Evolutionary conservation across 2,888 invertebrate genomes (phyloP).

Genomic region (Escarpia spicata): DNA sequence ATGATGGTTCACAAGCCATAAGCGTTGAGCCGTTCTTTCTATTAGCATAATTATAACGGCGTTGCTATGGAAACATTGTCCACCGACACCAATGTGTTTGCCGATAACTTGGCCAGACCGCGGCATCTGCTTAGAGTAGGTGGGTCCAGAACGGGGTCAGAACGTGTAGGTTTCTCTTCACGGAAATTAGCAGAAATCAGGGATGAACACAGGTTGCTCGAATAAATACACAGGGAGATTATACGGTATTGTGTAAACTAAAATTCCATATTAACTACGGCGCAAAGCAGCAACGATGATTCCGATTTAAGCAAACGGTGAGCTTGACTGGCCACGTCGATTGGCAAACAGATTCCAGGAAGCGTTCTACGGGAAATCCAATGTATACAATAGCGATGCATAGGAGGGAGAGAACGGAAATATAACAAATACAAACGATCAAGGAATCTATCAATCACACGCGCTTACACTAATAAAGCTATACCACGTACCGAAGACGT

Average conservation of each 20-base stretch:
- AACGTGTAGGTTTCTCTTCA: neutral
- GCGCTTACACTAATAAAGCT: too few relatives aligned
- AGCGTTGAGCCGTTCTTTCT: neutral
- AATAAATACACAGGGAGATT: neutral
- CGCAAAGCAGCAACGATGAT: neutral
- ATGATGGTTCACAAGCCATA: neutral
- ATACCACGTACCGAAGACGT: too few relatives aligned
- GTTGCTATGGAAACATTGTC: neutral
- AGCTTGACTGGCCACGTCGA: too few relatives aligned
- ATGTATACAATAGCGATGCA: too few relatives aligned
- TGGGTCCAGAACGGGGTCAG: neutral
- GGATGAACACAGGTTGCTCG: neutral
- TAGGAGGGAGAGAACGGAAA: too few relatives aligned
- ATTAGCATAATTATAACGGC: constrained; percentile 16
- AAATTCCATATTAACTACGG: neutral
- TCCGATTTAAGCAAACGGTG: neutral
- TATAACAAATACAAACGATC: too few relatives aligned
- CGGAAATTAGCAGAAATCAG: neutral
- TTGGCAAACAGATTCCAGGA: too few relatives aligned
- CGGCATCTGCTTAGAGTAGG: constrained; percentile 16
- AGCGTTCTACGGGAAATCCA: too few relatives aligned
- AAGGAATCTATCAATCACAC: too few relatives aligned
- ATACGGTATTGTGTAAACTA: neutral
- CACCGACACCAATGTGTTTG: neutral
- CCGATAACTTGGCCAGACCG: constrained; percentile 5